A percentile compares a stretch with the other conserved stretches of the same genome.
Conservation (phyloP, 2,888 invertebrate species). For the Stenichneumon culpator region DNA sequence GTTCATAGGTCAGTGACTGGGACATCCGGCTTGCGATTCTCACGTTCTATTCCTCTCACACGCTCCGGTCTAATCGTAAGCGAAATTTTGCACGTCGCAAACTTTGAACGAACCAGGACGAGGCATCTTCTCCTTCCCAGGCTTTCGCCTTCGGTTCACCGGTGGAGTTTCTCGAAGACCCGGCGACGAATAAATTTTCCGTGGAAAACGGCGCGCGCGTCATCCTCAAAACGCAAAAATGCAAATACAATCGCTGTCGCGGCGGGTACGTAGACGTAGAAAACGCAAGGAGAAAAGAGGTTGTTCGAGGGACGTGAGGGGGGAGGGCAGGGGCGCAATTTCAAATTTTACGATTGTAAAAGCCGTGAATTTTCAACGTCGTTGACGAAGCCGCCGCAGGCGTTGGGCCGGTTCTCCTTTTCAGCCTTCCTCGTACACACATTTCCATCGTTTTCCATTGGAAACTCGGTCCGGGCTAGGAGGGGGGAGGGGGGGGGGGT, state of each 20-base stretch:
- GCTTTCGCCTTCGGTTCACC: neutral
- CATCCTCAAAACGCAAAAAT: slow-evolving; percentile 74
- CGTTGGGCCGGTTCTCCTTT: slow-evolving; percentile 50
- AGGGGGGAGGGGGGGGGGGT: too few species aligned
- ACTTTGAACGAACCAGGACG: slow-evolving; percentile 10
- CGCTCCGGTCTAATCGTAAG: neutral
- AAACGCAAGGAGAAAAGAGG: neutral
- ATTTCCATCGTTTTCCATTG: slow-evolving; percentile 53
- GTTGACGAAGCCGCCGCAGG: slow-evolving; percentile 39
- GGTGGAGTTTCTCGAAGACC: slow-evolving; percentile 29
- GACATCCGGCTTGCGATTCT: neutral
- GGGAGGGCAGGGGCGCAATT: slow-evolving; percentile 66
- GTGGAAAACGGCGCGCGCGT: slow-evolving; percentile 67
- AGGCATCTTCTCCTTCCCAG: neutral
- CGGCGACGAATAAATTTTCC: slow-evolving; percentile 75
- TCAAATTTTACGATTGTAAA: slow-evolving; percentile 77
- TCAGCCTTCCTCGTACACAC: slow-evolving; percentile 45
- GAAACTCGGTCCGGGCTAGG: neutral
- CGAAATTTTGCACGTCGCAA: slow-evolving; percentile 20
- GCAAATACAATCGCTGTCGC: slow-evolving; percentile 69
- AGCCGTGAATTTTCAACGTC: slow-evolving; percentile 63
- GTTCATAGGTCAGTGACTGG: neutral
- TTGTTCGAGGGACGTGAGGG: neutral
- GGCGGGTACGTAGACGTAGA: neutral
- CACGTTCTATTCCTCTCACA: neutral